These are phyloP conservation scores for Drosophila nigricruria DNA, from an alignment of 2,888 invertebrate species.

Conservation along the genomic window DNA sequence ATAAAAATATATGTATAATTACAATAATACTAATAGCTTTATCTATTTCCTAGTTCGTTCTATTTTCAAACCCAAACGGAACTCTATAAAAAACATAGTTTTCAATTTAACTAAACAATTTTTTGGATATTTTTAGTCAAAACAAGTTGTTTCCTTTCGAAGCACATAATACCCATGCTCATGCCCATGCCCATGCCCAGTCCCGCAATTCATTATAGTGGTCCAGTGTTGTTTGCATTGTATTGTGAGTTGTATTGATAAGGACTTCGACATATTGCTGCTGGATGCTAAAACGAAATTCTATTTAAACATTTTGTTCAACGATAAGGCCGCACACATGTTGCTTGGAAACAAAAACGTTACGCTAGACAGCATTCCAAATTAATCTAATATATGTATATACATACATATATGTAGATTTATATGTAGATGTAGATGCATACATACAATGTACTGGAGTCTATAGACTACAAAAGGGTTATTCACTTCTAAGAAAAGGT, in stretches of 20 bases:
- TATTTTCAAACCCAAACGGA: background rate
- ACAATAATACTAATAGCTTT: background rate
- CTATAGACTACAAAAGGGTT: slow-evolving; percentile 31
- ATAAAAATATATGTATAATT: background rate
- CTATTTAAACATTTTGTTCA: slow-evolving; percentile 38
- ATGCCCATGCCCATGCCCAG: background rate
- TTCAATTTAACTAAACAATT: background rate
- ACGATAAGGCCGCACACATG: slow-evolving; percentile 44
- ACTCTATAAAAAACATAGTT: background rate
- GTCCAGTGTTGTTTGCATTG: slow-evolving; percentile 28
- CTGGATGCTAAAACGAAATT: slow-evolving; percentile 37
- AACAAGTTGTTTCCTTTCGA: background rate
- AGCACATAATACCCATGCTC: background rate
- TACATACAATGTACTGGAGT: slow-evolving; percentile 8
- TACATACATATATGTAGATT: background rate
- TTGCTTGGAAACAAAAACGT: slow-evolving; percentile 58
- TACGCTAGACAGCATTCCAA: slow-evolving; percentile 39
- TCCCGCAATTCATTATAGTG: slow-evolving; percentile 16
- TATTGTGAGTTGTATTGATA: slow-evolving; percentile 41
- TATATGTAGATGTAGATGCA: background rate
- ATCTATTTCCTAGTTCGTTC: background rate
- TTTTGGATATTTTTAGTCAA: background rate
- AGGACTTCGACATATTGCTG: slow-evolving; percentile 44
- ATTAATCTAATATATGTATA: slow-evolving; percentile 39
- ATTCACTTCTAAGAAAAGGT: slow-evolving; percentile 24